Base-by-base conservation (phyloP, 2,888 invertebrate genomes). In the Spisula subtruncata region DNA sequence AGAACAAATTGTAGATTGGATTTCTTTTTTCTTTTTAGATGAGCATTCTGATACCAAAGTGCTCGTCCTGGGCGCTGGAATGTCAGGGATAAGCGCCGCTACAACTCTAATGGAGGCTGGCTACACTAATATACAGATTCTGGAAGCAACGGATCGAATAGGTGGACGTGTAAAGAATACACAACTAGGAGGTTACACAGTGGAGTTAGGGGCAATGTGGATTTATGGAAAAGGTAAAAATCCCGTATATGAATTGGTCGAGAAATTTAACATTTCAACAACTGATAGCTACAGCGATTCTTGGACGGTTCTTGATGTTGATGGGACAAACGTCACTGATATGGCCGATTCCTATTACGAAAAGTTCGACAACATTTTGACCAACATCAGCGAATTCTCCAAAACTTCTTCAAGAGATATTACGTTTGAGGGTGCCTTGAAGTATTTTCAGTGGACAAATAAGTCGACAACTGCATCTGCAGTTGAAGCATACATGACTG, bases 31-130 rank as follows among this genome's bases (percentile, higher is more conserved):
- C n/a, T n/a, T n/a, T 60, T 60, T n/a, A 66, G 60, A 66, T 25
- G 60, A 66, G 8, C 6, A n/a, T 25, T 25, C 25, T 0, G 89
- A 85, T 29, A 60, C 75, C 4, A 48, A 51, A n/a, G 51, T 90
- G 4, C 48, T 90, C 85, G 87, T 90, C 12, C 48, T 90, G 71
- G 90, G 90, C 25, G 90, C 87, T 14, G 90, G 90, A 4, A 87
- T 90, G 88, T 51, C 93, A 46, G 93, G 93, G 12, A 60, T 91
- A 16, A 79, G 90, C 14, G 91, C 92, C 25, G 93, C 93, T 32
- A 92, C 91, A 80, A 86, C 88, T 8, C 87, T 93, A 16, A 18
- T 48, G 8, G 91, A 92, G 2, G 80, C 85, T 35, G 92, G 92
- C 18, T 85, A 87, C 66, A 48, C 54, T 1, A 90, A 93, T 84